phyloP scores from a whole-genome alignment of 1,140 invertebrate species.

The Zaprionus ghesquierei region DNA sequence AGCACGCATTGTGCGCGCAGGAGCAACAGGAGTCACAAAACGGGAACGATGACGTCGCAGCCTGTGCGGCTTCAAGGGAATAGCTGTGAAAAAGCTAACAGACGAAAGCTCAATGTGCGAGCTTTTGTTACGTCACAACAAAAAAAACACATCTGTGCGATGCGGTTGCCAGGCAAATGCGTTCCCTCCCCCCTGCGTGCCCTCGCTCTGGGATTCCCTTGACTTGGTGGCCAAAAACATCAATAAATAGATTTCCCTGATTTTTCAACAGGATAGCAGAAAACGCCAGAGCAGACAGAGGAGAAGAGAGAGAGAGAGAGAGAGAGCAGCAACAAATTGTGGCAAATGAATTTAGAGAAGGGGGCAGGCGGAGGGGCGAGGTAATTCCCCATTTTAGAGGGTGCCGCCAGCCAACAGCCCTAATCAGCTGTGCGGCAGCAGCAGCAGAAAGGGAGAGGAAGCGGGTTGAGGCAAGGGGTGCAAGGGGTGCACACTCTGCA shows the following conservation, averaged over 20 bases:
- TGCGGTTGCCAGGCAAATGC: slow-evolving; percentile 4
- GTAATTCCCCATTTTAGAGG: not conserved
- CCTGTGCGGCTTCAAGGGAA: slow-evolving; percentile 12
- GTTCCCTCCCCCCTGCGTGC: too few species aligned
- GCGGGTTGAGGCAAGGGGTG: too few species aligned
- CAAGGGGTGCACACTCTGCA: not conserved
- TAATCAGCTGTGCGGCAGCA: slow-evolving; percentile 8
- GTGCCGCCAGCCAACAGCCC: not conserved
- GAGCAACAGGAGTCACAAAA: slow-evolving; percentile 68
- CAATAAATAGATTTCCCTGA: slow-evolving; percentile 82
- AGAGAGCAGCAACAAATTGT: not conserved
- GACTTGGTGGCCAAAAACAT: slow-evolving; percentile 68
- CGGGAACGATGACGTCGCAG: slow-evolving; percentile 71
- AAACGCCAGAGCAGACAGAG: slow-evolving; percentile 19
- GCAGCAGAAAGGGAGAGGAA: not conserved
- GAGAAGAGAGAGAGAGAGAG: too few species aligned
- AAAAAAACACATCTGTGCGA: too few species aligned
- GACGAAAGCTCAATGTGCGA: not conserved
- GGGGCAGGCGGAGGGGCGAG: not conserved
- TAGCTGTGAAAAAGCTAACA: too few species aligned
- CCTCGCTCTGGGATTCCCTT: not conserved
- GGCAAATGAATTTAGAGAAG: slow-evolving; percentile 9
- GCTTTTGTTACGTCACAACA: slow-evolving; percentile 8
- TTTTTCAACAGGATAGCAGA: slow-evolving; percentile 82
- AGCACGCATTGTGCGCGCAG: slow-evolving; percentile 35